These are phyloP conservation scores for Cephalotes varians DNA, from an alignment of 2,888 invertebrate species.

Conservation along the genomic window DNA sequence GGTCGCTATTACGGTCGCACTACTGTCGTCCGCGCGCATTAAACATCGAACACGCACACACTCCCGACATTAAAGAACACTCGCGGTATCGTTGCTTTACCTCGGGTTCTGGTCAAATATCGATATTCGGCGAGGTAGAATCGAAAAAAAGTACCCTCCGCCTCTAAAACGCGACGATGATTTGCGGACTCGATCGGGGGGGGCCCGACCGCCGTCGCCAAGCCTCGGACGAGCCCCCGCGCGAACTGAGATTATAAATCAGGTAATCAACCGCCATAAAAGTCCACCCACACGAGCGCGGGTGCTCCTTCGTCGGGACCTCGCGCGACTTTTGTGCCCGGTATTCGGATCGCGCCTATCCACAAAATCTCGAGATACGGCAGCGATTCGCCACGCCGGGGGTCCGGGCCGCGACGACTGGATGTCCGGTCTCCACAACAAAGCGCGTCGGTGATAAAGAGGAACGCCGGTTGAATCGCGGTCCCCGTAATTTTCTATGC, in stretches of 20 bases:
- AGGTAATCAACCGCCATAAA: conserved; percentile 83
- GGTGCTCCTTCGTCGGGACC: conserved; percentile 58
- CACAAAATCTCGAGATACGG: conserved; percentile 57
- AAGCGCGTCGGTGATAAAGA: conserved; percentile 68
- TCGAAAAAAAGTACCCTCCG: neutral
- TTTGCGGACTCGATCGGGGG: conserved; percentile 11
- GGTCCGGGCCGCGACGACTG: conserved; percentile 52
- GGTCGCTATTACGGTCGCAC: conserved; percentile 19
- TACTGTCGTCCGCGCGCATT: conserved; percentile 21
- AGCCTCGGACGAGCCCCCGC: conserved; percentile 12
- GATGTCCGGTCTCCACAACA: conserved; percentile 73
- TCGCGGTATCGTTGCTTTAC: neutral
- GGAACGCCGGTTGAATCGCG: conserved; percentile 40
- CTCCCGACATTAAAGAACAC: neutral
- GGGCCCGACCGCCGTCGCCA: neutral
- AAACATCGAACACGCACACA: neutral
- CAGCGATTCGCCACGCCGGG: conserved; percentile 75
- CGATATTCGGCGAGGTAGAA: neutral
- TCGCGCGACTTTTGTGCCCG: conserved; percentile 58
- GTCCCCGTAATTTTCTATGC: conserved; percentile 9
- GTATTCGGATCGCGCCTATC: conserved; percentile 53
- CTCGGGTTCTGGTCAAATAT: neutral
- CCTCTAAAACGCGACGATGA: conserved; percentile 12
- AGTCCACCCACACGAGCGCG: conserved; percentile 80
- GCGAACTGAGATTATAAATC: conserved; percentile 80